Evolutionary conservation across 2,888 invertebrate species (phyloP).

Genomic region (Biston stratarius): DNA sequence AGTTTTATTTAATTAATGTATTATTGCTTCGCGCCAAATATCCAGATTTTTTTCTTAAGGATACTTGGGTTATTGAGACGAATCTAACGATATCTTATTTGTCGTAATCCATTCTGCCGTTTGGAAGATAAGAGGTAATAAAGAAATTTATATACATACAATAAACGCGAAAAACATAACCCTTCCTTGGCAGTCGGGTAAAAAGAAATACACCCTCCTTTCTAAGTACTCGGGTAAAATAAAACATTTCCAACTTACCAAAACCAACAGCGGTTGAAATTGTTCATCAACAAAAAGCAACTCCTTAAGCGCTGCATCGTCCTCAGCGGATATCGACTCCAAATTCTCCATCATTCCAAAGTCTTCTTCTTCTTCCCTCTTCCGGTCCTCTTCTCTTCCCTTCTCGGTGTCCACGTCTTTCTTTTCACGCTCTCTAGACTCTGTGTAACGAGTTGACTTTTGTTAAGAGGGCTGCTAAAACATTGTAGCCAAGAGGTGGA

Average conservation of each 20-base stretch:
- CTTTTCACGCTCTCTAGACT: conserved; percentile 48
- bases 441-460: conserved; percentile 46
- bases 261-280: conserved; percentile 55
- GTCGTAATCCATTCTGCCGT: no score
- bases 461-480: not conserved
- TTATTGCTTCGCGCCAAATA: no score
- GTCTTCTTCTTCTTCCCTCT: conserved; percentile 43
- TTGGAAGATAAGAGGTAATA: no score
- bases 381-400: conserved; percentile 50
- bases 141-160: no score
- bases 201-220: not conserved
- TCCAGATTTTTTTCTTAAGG: no score
- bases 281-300: conserved; percentile 72
- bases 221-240: not conserved
- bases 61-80: no score
- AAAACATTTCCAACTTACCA: conserved; percentile 51
- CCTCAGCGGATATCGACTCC: conserved; percentile 53
- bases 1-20: no score
- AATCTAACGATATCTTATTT: no score
- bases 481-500: no score
- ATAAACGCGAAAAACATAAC: no score
- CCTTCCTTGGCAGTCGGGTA: no score
- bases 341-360: conserved; percentile 45
- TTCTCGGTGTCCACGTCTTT: conserved; percentile 50
- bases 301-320: conserved; percentile 67